phyloP scores from a whole-genome alignment of 2,113 vertebrate species.

The Calidris pugnax region DNA sequence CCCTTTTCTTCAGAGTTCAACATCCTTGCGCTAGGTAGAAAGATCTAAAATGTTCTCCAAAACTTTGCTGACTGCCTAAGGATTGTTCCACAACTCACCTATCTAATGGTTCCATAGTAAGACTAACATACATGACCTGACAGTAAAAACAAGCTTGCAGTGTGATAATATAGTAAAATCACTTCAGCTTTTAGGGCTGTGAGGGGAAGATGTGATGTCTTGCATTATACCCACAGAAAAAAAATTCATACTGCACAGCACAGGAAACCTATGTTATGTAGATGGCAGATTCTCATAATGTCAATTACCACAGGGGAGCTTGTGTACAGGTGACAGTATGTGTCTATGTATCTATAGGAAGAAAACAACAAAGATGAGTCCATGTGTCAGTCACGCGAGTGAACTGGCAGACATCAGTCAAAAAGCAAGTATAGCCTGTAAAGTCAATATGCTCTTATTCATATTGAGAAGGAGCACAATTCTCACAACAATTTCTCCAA shows the following conservation, averaged over 20 bases:
- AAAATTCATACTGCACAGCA: neutral
- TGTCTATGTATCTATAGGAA: neutral
- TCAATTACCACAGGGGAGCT: neutral
- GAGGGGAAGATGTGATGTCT: neutral
- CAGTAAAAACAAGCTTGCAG: neutral
- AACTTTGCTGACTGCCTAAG: neutral
- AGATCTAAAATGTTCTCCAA: neutral
- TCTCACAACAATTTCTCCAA: neutral
- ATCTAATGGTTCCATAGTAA: neutral
- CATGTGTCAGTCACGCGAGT: neutral
- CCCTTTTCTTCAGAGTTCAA: neutral
- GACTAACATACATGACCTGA: neutral
- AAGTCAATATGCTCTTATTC: no score
- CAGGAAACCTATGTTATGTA: neutral
- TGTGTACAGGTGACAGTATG: accelerated
- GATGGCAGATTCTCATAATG: neutral
- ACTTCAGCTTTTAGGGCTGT: neutral
- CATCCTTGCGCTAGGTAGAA: neutral
- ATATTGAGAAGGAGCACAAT: neutral
- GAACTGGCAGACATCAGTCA: neutral
- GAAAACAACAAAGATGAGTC: neutral
- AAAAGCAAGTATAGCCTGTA: neutral
- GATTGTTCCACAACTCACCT: neutral
- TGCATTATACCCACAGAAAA: neutral
- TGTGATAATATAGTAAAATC: neutral